These are phyloP conservation scores for Nebria ingens DNA, from an alignment of 1,140 invertebrate genomes.

Conservation along the genomic window DNA sequence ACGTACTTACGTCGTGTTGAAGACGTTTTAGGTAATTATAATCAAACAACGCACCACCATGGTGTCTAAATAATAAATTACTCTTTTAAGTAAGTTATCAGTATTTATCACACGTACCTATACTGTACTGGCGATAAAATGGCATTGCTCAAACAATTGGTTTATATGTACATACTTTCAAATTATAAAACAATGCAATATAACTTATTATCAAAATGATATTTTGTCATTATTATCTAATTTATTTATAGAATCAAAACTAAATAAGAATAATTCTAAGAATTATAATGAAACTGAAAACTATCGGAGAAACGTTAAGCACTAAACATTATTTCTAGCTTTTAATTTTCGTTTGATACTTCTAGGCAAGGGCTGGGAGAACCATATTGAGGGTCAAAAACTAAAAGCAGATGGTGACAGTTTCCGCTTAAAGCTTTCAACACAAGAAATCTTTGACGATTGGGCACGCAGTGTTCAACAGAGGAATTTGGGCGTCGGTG, in stretches of 20 bases:
- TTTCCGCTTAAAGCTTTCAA: constrained; percentile 91
- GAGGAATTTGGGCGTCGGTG: constrained; percentile 85
- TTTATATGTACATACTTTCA: no score
- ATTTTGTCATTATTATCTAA: no score
- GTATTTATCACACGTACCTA: background rate
- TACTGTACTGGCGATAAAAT: no score
- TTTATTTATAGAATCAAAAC: background rate
- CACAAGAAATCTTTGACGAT: constrained; percentile 94
- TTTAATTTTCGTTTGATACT: no score
- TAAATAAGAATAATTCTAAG: background rate
- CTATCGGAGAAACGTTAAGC: background rate
- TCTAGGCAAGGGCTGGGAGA: constrained; percentile 97
- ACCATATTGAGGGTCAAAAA: constrained; percentile 97
- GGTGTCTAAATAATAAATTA: no score
- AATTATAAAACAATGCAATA: no score
- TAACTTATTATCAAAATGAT: no score
- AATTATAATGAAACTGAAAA: background rate
- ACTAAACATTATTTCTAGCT: background rate
- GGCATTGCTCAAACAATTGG: no score
- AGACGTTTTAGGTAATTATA: constrained; percentile 76
- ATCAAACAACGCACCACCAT: no score
- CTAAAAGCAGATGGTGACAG: constrained; percentile 96
- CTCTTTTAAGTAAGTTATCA: no score
- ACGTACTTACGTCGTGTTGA: constrained; percentile 94
- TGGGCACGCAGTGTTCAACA: constrained; percentile 94